Conservation (phyloP, 1,140 invertebrate species). For the Meteorus sp. region DNA sequence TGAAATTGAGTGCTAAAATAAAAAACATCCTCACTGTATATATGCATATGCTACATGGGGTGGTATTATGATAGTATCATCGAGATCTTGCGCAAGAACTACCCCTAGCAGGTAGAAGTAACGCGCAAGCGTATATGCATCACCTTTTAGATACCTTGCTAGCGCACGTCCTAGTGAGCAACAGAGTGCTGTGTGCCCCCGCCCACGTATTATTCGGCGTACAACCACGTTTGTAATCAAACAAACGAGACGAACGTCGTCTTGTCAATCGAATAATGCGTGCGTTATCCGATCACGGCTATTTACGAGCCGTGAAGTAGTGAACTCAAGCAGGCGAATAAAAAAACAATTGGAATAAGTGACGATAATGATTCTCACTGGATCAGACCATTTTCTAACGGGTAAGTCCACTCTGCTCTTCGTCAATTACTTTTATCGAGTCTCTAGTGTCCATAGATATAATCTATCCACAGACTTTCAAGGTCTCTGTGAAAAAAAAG, state of each 20-base stretch:
- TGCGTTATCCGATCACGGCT: constrained; percentile 33
- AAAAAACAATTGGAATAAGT: constrained; percentile 27
- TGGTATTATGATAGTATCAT: too few relatives aligned
- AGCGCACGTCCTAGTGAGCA: constrained; percentile 50
- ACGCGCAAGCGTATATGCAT: constrained; percentile 12
- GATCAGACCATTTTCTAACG: constrained; percentile 59
- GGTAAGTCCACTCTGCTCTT: constrained; percentile 55
- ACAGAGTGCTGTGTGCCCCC: constrained; percentile 56
- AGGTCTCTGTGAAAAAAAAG: background rate
- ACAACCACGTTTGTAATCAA: constrained; percentile 53
- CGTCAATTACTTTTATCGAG: background rate
- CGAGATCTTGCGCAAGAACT: constrained; percentile 1
- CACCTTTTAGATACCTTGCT: constrained; percentile 27
- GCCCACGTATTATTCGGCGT: constrained; percentile 54
- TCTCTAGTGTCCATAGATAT: background rate
- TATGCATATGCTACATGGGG: too few relatives aligned
- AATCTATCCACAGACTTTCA: background rate
- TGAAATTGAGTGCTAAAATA: background rate
- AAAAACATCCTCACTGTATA: background rate
- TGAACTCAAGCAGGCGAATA: constrained; percentile 34
- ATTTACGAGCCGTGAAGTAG: constrained; percentile 34
- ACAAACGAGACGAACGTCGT: constrained; percentile 35
- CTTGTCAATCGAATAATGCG: constrained; percentile 41
- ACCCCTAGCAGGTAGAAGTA: background rate
- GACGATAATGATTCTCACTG: constrained; percentile 57